Evolutionary conservation across 2,888 invertebrate genomes (phyloP).

Genomic region (Clusia tigrina): DNA sequence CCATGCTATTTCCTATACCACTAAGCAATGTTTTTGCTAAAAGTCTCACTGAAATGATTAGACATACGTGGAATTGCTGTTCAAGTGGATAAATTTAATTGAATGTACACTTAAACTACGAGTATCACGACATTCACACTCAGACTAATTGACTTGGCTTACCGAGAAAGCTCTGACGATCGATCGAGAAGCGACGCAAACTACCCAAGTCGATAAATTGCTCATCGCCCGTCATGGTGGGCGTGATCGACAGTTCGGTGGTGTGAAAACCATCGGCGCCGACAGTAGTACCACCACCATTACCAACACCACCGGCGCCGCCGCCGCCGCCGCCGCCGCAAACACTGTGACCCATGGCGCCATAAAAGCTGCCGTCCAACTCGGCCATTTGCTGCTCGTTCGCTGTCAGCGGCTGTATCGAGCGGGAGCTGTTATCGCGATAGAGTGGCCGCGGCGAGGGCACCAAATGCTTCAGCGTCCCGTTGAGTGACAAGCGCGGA

Average conservation of each 20-base stretch:
- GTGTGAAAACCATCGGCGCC: constrained; percentile 52
- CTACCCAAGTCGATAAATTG: constrained; percentile 63
- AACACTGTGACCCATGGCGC: constrained; percentile 41
- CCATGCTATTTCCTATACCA: no score
- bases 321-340: constrained; percentile 33
- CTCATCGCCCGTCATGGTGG: constrained; percentile 59
- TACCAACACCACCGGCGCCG: constrained; percentile 37
- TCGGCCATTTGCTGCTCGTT: constrained; percentile 61
- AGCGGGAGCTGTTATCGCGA: constrained; percentile 60
- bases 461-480: constrained; percentile 60
- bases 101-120: no score
- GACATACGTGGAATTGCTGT: no score
- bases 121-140: constrained; percentile 18
- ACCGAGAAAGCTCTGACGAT: constrained; percentile 64
- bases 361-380: constrained; percentile 57
- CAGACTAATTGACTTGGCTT: constrained; percentile 41
- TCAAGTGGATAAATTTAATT: no score
- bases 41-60: no score
- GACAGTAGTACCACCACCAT: constrained; percentile 36
- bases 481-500: constrained; percentile 62
- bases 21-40: no score
- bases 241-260: constrained; percentile 61
- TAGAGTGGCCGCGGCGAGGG: constrained; percentile 60
- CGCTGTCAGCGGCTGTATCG: constrained; percentile 59
- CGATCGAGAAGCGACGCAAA: constrained; percentile 62